Conservation (phyloP, 2,888 invertebrate species). For the Tiliacea aurago region DNA sequence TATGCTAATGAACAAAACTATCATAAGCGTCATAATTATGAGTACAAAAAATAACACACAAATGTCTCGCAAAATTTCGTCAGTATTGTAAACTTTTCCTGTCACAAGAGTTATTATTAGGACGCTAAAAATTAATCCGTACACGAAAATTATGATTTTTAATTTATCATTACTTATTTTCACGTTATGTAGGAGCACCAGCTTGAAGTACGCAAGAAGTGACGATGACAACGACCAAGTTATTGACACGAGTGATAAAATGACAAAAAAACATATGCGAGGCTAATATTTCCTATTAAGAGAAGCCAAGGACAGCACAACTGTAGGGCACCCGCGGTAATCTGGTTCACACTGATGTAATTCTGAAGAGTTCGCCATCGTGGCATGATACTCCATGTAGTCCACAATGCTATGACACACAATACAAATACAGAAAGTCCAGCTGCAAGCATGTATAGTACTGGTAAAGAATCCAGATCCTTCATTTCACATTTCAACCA, state of each 20-base stretch:
- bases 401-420: conserved; percentile 46
- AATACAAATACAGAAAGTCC: conserved; percentile 16
- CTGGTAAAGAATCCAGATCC: neutral
- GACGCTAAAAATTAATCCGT: conserved; percentile 6
- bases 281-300: neutral
- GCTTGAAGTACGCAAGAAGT: conserved; percentile 57
- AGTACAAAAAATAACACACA: conserved; percentile 10
- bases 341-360: conserved; percentile 59
- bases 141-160: conserved; percentile 13
- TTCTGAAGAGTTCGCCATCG: conserved; percentile 63
- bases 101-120: conserved; percentile 6
- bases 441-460: neutral
- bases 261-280: neutral
- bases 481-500: neutral
- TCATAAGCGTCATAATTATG: conserved; percentile 10
- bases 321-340: conserved; percentile 55
- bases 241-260: conserved; percentile 18
- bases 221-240: conserved; percentile 46
- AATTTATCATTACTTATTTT: conserved; percentile 11
- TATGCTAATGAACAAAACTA: conserved; percentile 22
- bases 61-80: neutral
- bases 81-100: neutral
- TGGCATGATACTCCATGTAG: conserved; percentile 58
- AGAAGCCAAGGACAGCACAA: conserved; percentile 12
- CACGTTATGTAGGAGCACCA: conserved; percentile 50